phyloP scores from a whole-genome alignment of 1,140 invertebrate species.

The Pectinophora gossypiella region DNA sequence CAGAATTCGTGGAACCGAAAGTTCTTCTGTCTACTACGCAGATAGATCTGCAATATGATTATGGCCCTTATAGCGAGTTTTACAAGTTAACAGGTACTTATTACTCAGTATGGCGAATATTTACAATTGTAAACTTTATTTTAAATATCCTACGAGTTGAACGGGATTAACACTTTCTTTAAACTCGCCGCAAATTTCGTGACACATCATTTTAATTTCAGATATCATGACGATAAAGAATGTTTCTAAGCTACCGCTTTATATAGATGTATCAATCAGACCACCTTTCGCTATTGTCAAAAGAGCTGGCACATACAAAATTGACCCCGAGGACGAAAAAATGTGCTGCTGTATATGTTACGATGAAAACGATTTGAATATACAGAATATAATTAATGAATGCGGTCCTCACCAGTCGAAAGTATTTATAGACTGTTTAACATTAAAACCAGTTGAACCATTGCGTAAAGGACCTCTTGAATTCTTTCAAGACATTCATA shows the following conservation, averaged over 20 bases:
- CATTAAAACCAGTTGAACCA: constrained; percentile 43
- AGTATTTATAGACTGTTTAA: constrained; percentile 54
- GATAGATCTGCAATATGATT: constrained; percentile 58
- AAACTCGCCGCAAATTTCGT: too few species aligned
- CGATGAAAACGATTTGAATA: constrained; percentile 47
- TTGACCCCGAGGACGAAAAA: constrained; percentile 38
- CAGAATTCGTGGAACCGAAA: constrained; percentile 66
- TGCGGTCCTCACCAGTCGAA: constrained; percentile 31
- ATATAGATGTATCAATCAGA: constrained; percentile 53
- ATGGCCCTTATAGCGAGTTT: constrained; percentile 60
- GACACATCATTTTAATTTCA: constrained; percentile 14
- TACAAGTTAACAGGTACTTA: constrained; percentile 65
- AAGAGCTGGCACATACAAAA: constrained; percentile 47
- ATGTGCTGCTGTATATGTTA: constrained; percentile 56
- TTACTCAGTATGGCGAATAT: not conserved
- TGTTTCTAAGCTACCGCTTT: constrained; percentile 54
- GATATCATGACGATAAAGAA: constrained; percentile 64
- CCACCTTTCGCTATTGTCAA: constrained; percentile 60
- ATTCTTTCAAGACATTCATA: constrained; percentile 63
- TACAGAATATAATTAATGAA: constrained; percentile 34
- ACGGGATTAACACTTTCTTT: too few species aligned
- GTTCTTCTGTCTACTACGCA: constrained; percentile 47
- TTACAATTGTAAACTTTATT: not conserved
- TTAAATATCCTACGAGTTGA: too few species aligned
- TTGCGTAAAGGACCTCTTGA: constrained; percentile 40